Conservation (phyloP, 2,797 vertebrate species). For the Enteromius radiatus region DNA sequence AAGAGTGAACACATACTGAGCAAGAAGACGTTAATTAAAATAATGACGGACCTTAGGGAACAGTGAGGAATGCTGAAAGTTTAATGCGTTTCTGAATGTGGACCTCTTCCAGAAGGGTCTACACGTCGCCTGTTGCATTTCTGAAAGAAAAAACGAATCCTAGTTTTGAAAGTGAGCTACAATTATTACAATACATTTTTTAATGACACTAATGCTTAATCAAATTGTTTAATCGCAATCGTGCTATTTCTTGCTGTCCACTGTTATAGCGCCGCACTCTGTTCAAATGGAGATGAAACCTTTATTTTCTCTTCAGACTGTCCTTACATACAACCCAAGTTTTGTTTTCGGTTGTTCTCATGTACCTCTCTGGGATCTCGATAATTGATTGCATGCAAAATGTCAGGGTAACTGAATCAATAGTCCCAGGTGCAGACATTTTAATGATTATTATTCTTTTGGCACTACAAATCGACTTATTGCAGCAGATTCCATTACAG, state of each 20-base stretch:
- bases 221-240: not conserved
- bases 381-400: not conserved
- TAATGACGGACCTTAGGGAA: constrained; percentile 16
- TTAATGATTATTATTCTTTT: not conserved
- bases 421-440: not conserved
- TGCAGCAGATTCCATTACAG: not conserved
- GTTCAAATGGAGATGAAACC: not conserved
- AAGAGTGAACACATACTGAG: not conserved
- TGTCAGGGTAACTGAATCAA: not conserved
- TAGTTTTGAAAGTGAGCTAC: not conserved
- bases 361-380: too few species aligned
- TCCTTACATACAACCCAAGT: not conserved
- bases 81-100: constrained; percentile 16
- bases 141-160: not conserved
- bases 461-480: not conserved
- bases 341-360: constrained; percentile 11
- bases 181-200: not conserved
- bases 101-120: not conserved
- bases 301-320: not conserved
- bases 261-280: constrained; percentile 3
- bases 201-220: not conserved
- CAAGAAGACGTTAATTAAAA: constrained; percentile 31
- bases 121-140: constrained; percentile 6
- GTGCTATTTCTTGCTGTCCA: not conserved
- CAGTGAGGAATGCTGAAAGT: constrained; percentile 11